Evolutionary conservation across 2,888 invertebrate species (phyloP).

Genomic region (Epistrophe eligans): DNA sequence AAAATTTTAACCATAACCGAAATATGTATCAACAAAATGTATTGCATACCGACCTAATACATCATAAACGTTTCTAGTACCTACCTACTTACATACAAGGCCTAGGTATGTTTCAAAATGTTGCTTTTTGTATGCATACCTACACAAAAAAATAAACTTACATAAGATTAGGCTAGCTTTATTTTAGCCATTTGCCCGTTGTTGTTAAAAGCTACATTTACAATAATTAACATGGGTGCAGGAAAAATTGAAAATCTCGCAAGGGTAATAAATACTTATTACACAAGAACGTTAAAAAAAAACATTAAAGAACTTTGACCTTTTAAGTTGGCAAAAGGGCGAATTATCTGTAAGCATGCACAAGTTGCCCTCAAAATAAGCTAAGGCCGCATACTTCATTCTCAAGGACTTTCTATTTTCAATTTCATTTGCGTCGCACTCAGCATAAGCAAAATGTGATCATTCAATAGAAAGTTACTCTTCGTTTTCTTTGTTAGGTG

Average conservation of each 20-base stretch:
- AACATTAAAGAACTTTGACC: slow-evolving; percentile 6
- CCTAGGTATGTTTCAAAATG: too few species aligned
- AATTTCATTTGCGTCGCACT: slow-evolving; percentile 22
- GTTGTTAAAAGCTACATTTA: not conserved
- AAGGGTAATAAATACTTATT: not conserved
- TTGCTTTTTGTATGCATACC: too few species aligned
- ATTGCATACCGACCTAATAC: too few species aligned
- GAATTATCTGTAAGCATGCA: not conserved
- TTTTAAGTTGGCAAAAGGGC: slow-evolving; percentile 24
- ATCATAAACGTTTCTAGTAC: too few species aligned
- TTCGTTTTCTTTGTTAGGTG: not conserved
- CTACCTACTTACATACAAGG: too few species aligned
- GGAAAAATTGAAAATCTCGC: not conserved
- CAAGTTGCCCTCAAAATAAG: slow-evolving; percentile 27
- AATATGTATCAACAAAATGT: too few species aligned
- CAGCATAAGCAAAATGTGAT: slow-evolving; percentile 4
- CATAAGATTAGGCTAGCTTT: not conserved
- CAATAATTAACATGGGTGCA: too few species aligned
- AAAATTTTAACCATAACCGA: too few species aligned
- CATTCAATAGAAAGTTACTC: slow-evolving; percentile 18
- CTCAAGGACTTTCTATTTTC: slow-evolving; percentile 58
- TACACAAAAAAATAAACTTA: not conserved
- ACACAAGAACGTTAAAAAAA: not conserved
- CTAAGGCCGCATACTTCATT: slow-evolving; percentile 36
- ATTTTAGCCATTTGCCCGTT: slow-evolving; percentile 35